Percentiles rank a stretch among this genome's conserved stretches.
phyloP scores from a whole-genome alignment of 2,797 vertebrate species.

The Epinephelus coioides region DNA sequence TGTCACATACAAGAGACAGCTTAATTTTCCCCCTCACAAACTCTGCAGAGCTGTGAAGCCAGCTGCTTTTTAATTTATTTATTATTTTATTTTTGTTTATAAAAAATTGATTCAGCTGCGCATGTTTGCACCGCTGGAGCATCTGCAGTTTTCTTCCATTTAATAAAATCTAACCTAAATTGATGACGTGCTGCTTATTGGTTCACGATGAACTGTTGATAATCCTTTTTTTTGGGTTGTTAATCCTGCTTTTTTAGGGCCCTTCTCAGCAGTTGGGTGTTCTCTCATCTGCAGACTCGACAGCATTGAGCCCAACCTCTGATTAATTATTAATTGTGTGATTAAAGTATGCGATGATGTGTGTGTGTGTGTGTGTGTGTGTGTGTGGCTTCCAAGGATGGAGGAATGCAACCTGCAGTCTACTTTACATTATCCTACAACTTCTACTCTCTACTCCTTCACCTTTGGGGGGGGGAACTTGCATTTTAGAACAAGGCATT shows the following conservation, averaged over 20 bases:
- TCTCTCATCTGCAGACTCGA: conserved; percentile 81
- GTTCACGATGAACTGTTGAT: conserved; percentile 43
- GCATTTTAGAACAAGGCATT: conserved; percentile 36
- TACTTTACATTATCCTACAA: conserved; percentile 61
- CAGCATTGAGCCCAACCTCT: conserved; percentile 76
- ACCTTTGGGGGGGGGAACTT: neutral
- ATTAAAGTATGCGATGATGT: conserved; percentile 69
- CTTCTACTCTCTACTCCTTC: conserved; percentile 24
- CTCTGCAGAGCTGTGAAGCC: conserved; percentile 48
- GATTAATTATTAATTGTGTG: conserved; percentile 83
- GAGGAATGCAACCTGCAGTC: conserved; percentile 58
- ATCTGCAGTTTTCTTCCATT: conserved; percentile 44
- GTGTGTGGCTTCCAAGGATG: conserved; percentile 21
- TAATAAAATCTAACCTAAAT: conserved; percentile 42
- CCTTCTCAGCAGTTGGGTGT: conserved; percentile 67
- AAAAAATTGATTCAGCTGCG: conserved; percentile 54
- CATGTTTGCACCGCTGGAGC: conserved; percentile 40
- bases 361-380: conserved; percentile 5
- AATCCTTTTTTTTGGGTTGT: conserved; percentile 34
- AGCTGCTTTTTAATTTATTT: conserved; percentile 19
- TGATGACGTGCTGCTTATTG: conserved; percentile 60
- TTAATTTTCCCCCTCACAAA: conserved; percentile 59
- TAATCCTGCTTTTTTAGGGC: conserved; percentile 57
- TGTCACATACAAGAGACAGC: conserved; percentile 63
- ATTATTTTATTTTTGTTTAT: conserved; percentile 49